These are phyloP conservation scores for Aspiorhynchus laticeps DNA, from an alignment of 2,113 vertebrate genomes.

Conservation along the genomic window DNA sequence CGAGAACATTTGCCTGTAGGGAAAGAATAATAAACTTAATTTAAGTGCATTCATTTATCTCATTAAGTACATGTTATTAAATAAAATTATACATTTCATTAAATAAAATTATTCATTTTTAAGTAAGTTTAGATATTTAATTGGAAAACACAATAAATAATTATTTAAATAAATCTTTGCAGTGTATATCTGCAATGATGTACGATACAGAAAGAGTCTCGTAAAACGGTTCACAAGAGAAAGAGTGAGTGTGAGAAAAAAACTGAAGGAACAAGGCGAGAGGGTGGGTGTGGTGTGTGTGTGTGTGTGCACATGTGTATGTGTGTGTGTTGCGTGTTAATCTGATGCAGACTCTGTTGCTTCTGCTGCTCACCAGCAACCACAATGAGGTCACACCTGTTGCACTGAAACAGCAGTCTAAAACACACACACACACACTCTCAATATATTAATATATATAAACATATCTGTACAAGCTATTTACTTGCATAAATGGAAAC, in stretches of 20 bases:
- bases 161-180: not conserved
- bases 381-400: conserved; percentile 77
- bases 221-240: conserved; percentile 8
- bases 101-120: not conserved
- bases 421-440: conserved; percentile 41
- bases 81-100: not conserved
- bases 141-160: not conserved
- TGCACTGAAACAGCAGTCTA: conserved; percentile 58
- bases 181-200: not conserved
- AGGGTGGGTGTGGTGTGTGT: conserved; percentile 18
- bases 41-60: not conserved
- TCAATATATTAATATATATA: conserved; percentile 14
- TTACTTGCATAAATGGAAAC: not conserved
- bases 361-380: conserved; percentile 68
- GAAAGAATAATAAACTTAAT: not conserved
- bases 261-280: not conserved
- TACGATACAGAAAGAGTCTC: not conserved
- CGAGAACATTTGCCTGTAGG: not conserved
- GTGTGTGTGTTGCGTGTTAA: conserved; percentile 56
- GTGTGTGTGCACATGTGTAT: conserved; percentile 5
- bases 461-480: not conserved
- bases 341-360: conserved; percentile 70
- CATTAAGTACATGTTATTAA: not conserved
- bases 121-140: not conserved
- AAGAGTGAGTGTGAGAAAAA: conserved; percentile 22